phyloP scores from a whole-genome alignment of 1,140 invertebrate genomes.

The Brachionus plicatilis region DNA sequence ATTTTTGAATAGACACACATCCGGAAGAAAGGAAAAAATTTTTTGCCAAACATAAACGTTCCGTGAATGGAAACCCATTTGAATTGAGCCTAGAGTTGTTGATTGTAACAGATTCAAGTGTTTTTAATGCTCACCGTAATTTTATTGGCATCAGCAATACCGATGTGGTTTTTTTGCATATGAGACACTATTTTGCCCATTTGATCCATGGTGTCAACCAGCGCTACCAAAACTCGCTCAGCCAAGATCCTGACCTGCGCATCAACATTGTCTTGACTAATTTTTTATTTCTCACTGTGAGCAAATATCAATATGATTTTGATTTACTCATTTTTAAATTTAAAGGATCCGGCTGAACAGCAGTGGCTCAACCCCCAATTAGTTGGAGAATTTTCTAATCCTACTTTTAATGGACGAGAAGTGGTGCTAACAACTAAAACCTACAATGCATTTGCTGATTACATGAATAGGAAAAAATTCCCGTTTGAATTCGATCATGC shows the following conservation, averaged over 20 bases:
- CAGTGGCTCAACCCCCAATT: not conserved
- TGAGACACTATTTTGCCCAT: slow-evolving; percentile 25
- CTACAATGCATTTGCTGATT: not conserved
- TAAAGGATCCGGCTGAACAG: not conserved
- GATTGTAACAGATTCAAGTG: not conserved
- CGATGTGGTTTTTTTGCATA: not conserved
- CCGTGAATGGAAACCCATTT: not conserved
- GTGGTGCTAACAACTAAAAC: not conserved
- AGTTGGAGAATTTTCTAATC: not conserved
- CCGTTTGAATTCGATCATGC: slow-evolving; percentile 25
- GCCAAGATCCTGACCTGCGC: not conserved
- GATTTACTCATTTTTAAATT: not conserved
- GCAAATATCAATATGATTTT: not conserved
- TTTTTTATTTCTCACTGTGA: slow-evolving; percentile 23
- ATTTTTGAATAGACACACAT: not conserved
- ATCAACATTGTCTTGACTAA: not conserved
- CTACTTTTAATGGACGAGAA: not conserved
- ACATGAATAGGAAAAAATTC: not conserved
- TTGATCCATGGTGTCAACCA: slow-evolving; percentile 25
- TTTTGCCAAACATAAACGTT: not conserved
- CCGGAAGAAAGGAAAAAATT: not conserved
- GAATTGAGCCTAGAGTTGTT: not conserved
- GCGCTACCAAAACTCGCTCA: slow-evolving; percentile 10
- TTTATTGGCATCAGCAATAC: not conserved
- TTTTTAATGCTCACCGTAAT: not conserved